Conservation (phyloP, 2,888 invertebrate species). For the Hypsopygia costalis region DNA sequence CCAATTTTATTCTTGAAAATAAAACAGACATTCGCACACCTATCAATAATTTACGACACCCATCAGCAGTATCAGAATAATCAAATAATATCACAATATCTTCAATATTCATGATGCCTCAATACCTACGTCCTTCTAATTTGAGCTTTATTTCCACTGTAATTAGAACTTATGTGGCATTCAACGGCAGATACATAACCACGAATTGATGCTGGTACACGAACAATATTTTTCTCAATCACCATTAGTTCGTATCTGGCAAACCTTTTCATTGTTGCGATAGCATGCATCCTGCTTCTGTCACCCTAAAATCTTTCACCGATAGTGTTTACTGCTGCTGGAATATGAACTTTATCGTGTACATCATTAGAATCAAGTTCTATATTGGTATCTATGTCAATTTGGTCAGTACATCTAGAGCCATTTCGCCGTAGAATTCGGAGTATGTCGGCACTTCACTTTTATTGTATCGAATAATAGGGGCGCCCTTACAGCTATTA, state of each 20-base stretch:
- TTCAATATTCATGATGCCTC: conserved; percentile 75
- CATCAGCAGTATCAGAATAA: conserved; percentile 50
- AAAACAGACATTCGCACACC: conserved; percentile 34
- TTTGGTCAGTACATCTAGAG: conserved; percentile 43
- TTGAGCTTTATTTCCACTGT: conserved; percentile 5
- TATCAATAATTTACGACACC: conserved; percentile 40
- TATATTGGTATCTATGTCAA: conserved; percentile 4
- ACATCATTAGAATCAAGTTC: conserved; percentile 5
- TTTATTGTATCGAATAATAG: conserved; percentile 81
- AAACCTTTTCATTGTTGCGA: conserved; percentile 59
- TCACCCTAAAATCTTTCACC: conserved; percentile 54
- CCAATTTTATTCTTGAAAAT: conserved; percentile 25
- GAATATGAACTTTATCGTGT: conserved; percentile 25
- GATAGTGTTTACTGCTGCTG: conserved; percentile 18
- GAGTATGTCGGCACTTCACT: conserved; percentile 80
- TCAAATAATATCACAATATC: conserved; percentile 68
- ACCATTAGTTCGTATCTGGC: conserved; percentile 78
- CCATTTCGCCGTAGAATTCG: conserved; percentile 70
- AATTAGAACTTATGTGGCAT: conserved; percentile 8
- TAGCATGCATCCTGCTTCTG: conserved; percentile 41
- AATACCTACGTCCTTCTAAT: conserved; percentile 1
- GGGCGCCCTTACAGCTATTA: conserved; percentile 78
- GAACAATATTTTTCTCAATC: conserved; percentile 78
- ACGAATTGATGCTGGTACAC: conserved; percentile 59
- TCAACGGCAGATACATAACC: conserved; percentile 47